Evolutionary conservation across 2,113 vertebrate species (phyloP), one percentile per base, ranked within the genome.

Genomic region (Morone chrysops): DNA sequence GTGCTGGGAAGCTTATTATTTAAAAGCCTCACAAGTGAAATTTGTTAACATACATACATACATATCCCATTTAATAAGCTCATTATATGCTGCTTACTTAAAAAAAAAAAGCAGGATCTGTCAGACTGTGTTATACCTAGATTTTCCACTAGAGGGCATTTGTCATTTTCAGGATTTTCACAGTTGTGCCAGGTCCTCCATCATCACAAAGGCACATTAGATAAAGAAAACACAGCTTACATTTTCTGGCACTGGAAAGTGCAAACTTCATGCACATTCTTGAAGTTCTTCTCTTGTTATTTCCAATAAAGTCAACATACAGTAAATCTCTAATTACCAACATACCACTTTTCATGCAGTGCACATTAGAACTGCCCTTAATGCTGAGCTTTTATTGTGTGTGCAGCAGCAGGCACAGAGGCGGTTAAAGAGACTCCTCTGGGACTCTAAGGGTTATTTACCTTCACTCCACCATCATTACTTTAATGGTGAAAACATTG

Each of bases 111-210:
- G 43, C 2, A 43, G 48, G 17, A 38, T 25, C 25, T 12, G 0
- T 13, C n/a, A 14, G 3, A n/a, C 3, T 38, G 13, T 80, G 66
- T 54, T 76, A 53, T 80, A 48, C 50, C 17, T 51, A 25, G 8
- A 14, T 36, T 22, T 13, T 74, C 83, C 91, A 86, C 81, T 18
- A 83, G 83, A 77, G 60, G 81, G 66, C 50, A 62, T 11, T 6
- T 54, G 20, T 60, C 0, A 11, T 20, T 70, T 18, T 48, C 18
- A 2, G 8, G 20, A 11, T n/a, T 68, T 9, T 47, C 57, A n/a
- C 40, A 57, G 65, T 7, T 69, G 41, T 16, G 25, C 22, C 13
- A 48, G 45, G 2, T 31, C 12, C 3, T 45, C 10, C 12, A 22
- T 65, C 62, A 43, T 20, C 10, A 45, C 22, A 54, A 25, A 65